Base-by-base conservation (phyloP, 2,888 invertebrate species). In the Pachliopta kotzebuea region DNA sequence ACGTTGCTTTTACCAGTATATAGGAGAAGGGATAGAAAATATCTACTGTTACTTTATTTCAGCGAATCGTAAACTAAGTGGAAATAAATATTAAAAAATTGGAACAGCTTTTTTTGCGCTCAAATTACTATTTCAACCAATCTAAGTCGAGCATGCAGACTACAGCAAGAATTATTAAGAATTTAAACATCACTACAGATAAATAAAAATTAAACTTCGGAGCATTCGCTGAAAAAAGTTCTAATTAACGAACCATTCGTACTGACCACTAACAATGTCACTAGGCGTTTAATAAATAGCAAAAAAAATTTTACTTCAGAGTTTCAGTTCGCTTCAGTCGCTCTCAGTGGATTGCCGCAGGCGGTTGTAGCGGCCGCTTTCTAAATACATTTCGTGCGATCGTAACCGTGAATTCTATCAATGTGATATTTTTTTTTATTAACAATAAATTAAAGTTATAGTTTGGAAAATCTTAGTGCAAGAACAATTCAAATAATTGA, bases 281-380 rank as follows among this genome's bases (percentile, higher is more conserved):
- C 54, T 24, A 18, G 45, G 23, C 23, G 29, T 29, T 45, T 61
- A 61, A 61, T 55, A 45, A 55, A 61, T 29, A 55, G 26, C 18
- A 24, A 45, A 55, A 55, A 61, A 60, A 54, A 60, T 31, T 23
- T 20, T 8, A 50, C 37, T 42, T 45, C 60, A 55, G 54, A 54
- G 55, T 54, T 61, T 45, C 54, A 60, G 60, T 42, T 37, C 37
- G 61, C 45, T 49, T 61, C 45, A 61, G 61, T 61, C 61, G 55
- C 45, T 61, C 61, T 45, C 55, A 14, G 61, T 49, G 53, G 20
- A 54, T 60, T 53, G 60, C 54, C n/a, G 42, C 23, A 24, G 21
- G 54, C 60, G 60, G 60, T 20, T 60, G 54, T 61, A 54, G 14
- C 20, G 14, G 54, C 21, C 26, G 20, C 42, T 45, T 24, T 42